These are phyloP conservation scores for Oscarella lobularis DNA, from an alignment of 37 sponge, comb jelly and placozoan genomes.

Conservation along the genomic window DNA sequence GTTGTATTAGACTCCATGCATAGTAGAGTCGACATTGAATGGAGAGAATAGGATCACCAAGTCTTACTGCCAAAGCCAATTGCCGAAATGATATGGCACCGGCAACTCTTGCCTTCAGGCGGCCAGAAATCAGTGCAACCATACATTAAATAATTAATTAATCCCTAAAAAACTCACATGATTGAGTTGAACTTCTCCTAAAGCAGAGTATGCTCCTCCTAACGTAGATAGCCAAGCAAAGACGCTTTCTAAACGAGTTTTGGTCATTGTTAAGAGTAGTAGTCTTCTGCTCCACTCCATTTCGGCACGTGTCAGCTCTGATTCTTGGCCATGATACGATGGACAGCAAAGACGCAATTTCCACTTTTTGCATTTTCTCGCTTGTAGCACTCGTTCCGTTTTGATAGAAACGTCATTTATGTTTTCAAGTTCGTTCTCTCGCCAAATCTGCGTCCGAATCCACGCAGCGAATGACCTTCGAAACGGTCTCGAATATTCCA, in stretches of 20 bases:
- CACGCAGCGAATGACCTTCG: not conserved
- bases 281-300: not conserved
- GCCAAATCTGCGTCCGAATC: too few species aligned
- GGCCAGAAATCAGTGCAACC: not conserved
- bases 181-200: constrained; percentile 25
- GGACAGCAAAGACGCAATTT: not conserved
- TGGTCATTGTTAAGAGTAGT: not conserved
- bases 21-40: constrained; percentile 30
- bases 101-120: constrained; percentile 40
- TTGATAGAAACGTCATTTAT: too few species aligned
- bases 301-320: not conserved
- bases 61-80: constrained; percentile 30
- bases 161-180: constrained; percentile 64
- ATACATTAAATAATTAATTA: too few species aligned
- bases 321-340: not conserved
- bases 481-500: not conserved
- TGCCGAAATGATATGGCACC: constrained; percentile 41
- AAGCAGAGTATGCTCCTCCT: constrained; percentile 68
- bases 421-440: too few species aligned
- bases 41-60: constrained; percentile 44
- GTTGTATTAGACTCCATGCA: constrained; percentile 61
- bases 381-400: too few species aligned
- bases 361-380: too few species aligned
- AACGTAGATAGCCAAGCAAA: constrained; percentile 72
- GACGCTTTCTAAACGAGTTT: constrained; percentile 12